Evolutionary conservation across 35 echinoderm and acorn worm genomes (phyloP), one percentile per base, ranked within the genome.

Genomic region (Anneissia japonica): DNA sequence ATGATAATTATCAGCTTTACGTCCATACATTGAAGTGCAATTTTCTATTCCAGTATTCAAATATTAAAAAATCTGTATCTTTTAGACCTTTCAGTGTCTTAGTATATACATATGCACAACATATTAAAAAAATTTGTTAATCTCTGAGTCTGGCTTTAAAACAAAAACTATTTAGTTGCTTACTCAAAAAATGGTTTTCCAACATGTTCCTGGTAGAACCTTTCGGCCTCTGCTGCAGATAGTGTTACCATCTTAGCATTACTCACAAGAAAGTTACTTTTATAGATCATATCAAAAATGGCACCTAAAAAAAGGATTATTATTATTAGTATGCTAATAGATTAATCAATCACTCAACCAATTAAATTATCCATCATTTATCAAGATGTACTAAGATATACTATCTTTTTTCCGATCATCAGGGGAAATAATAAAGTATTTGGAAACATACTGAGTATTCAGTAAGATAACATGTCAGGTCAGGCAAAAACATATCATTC

Each of bases 241-340:
- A 97, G 31, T 51, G 82, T 79, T 4, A 86, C 90, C 95, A 97
- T 97, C 85, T 93, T 93, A 35, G 95, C 91, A 39, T 97, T 93
- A 30, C 39, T 83, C 21, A 97, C 82, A 41, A 88, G 40, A 31
- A 97, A 89, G 36, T 91, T 85, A 31, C 37, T 82, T 17, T 64
- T 17, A 46, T 82, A 97, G 6, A 93, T 97, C 79, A 90, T 88
- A 43, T 97, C 86, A 64, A 97, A 64, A 30, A 97, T 97, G 36
- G 87, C 85, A 31, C 95, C 95, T 93, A 17, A 17, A 16, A 14
- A 28, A 26, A 79, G 23, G 16, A n/a, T n/a, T n/a, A n/a, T n/a
- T n/a, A n/a, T n/a, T n/a, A n/a, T n/a, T n/a, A n/a, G n/a, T n/a
- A n/a, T n/a, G 32, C 32, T 79, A 0, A 34, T 34, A 17, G 17